These are phyloP conservation scores for Ophioninae sp. DNA, from an alignment of 2,888 invertebrate genomes.

Conservation along the genomic window DNA sequence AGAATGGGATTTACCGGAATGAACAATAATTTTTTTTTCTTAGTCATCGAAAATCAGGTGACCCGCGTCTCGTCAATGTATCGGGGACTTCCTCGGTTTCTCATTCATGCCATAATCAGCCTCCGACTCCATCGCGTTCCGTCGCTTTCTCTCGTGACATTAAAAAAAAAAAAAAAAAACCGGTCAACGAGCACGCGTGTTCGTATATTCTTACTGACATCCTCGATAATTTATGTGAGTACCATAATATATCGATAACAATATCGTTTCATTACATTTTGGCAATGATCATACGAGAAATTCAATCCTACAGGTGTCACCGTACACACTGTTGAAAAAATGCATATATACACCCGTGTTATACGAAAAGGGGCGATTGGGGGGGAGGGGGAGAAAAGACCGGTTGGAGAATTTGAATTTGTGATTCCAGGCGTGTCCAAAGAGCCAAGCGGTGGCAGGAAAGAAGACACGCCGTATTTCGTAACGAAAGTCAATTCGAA, in stretches of 20 bases:
- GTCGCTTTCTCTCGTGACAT: constrained; percentile 10
- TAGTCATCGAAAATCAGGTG: not conserved
- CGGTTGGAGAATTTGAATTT: constrained; percentile 73
- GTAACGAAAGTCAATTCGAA: constrained; percentile 58
- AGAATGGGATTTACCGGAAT: too few species aligned
- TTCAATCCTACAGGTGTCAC: constrained; percentile 25
- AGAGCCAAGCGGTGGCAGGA: constrained; percentile 65
- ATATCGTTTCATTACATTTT: constrained; percentile 28
- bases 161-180: constrained; percentile 7
- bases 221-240: too few species aligned
- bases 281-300: constrained; percentile 11
- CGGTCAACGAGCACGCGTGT: constrained; percentile 10
- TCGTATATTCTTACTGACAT: not conserved
- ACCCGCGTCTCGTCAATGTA: not conserved
- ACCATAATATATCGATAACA: constrained; percentile 1
- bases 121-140: not conserved
- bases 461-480: constrained; percentile 53
- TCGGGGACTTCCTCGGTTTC: not conserved
- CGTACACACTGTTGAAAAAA: not conserved
- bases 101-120: constrained; percentile 1
- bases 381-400: constrained; percentile 44
- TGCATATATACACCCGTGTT: not conserved
- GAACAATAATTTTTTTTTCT: too few species aligned
- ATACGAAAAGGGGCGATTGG: not conserved
- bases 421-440: constrained; percentile 76